A percentile compares a stretch with the other conserved stretches of the same genome.
phyloP scores from a whole-genome alignment of 2,113 vertebrate species.

The Seriola dumerili region DNA sequence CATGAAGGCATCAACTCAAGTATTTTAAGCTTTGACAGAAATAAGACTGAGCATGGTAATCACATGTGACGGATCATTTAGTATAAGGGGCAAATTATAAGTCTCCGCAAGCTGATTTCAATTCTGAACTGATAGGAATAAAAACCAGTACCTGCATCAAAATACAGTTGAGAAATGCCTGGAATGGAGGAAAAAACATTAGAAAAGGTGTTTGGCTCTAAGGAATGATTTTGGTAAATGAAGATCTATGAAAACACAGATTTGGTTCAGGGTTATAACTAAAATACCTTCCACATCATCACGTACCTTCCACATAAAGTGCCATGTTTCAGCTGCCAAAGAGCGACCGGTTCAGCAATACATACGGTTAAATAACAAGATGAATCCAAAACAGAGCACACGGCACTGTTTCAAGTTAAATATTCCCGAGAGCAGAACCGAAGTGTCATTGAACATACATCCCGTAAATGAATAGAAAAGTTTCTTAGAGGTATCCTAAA shows the following conservation, averaged over 20 bases:
- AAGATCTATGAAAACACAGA: neutral
- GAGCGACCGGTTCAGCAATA: conserved; percentile 6
- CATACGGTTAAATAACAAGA: neutral
- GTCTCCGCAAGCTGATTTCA: too few relatives aligned
- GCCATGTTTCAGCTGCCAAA: conserved; percentile 70
- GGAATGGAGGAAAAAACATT: neutral
- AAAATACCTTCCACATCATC: neutral
- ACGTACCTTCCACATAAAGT: conserved; percentile 81
- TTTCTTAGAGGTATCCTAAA: conserved; percentile 26
- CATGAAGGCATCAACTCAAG: neutral
- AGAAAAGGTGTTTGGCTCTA: neutral
- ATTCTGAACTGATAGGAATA: neutral
- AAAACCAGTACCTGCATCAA: too few relatives aligned
- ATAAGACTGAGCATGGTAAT: neutral
- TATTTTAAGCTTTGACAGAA: neutral
- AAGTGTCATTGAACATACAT: conserved; percentile 30
- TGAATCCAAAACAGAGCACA: conserved; percentile 8
- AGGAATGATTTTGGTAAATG: neutral
- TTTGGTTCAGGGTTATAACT: neutral
- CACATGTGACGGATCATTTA: neutral
- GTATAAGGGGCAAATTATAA: neutral
- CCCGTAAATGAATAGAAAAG: conserved; percentile 4
- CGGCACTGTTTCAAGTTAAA: neutral
- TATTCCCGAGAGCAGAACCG: neutral
- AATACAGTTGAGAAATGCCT: neutral